Conservation (phyloP, 2,888 invertebrate genomes). For the Trachelus troglodyta region DNA sequence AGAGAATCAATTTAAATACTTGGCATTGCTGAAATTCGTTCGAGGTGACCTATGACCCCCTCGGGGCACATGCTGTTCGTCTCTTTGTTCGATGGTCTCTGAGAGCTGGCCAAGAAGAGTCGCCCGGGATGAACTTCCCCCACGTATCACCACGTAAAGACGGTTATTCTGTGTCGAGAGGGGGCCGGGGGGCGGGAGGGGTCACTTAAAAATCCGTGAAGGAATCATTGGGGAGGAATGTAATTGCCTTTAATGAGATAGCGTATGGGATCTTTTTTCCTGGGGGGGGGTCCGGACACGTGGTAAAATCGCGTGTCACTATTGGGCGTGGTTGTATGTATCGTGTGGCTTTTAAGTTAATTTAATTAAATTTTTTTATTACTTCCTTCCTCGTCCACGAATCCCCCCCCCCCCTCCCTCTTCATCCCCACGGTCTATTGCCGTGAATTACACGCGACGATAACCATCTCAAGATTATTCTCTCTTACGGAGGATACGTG, state of each 20-base stretch:
- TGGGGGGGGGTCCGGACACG: not conserved
- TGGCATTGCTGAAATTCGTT: constrained; percentile 58
- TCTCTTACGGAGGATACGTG: not conserved
- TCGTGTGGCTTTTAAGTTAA: constrained; percentile 44
- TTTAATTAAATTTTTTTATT: constrained; percentile 26
- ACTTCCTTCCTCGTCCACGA: not conserved
- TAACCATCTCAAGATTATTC: constrained; percentile 31
- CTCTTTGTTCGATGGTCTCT: constrained; percentile 30
- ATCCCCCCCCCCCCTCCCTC: not conserved
- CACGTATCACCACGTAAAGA: not conserved
- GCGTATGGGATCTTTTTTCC: not conserved
- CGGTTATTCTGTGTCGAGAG: not conserved
- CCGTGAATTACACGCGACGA: constrained; percentile 33
- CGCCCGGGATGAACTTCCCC: not conserved
- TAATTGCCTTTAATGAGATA: not conserved
- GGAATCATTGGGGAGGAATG: constrained; percentile 12
- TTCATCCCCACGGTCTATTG: not conserved
- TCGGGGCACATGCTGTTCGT: constrained; percentile 28
- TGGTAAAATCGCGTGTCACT: constrained; percentile 36
- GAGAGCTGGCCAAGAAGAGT: not conserved
- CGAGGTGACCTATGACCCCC: constrained; percentile 49
- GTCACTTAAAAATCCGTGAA: constrained; percentile 2
- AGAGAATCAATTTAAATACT: constrained; percentile 56
- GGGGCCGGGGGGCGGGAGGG: not conserved
- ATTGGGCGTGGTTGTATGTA: constrained; percentile 34